Evolutionary conservation across 2,797 vertebrate species (phyloP).

Genomic region (Rousettus madagascariensis): DNA sequence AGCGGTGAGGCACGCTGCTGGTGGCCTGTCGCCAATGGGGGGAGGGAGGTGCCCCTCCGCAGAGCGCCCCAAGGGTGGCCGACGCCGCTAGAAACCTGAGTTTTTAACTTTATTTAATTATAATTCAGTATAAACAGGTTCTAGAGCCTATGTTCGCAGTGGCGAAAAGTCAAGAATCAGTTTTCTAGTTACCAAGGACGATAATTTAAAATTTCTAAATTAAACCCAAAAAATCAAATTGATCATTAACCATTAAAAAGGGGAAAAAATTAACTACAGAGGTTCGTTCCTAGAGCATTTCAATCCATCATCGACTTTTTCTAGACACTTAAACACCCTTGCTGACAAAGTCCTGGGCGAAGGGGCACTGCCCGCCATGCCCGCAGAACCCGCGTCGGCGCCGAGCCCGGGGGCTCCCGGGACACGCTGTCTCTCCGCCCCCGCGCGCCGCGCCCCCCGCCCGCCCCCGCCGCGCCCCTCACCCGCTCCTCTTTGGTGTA

Average conservation of each 20-base stretch:
- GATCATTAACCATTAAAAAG: background rate
- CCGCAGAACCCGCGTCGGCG: background rate
- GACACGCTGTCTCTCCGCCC: background rate
- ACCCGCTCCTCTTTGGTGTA: slow-evolving; percentile 99
- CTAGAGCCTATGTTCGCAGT: background rate
- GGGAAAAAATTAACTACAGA: background rate
- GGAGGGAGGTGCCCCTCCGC: background rate
- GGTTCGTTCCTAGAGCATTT: slow-evolving; percentile 13
- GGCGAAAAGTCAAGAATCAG: background rate
- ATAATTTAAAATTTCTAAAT: slow-evolving; percentile 7
- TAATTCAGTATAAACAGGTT: background rate
- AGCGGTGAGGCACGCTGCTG: no score
- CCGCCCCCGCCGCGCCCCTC: background rate
- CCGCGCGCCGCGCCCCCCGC: background rate
- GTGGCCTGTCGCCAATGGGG: no score
- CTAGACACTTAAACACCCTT: background rate
- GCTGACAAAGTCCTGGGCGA: background rate
- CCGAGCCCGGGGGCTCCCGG: background rate
- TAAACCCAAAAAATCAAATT: background rate
- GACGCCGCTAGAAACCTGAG: background rate
- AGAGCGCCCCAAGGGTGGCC: background rate
- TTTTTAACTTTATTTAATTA: background rate
- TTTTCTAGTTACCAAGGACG: slow-evolving; percentile 24
- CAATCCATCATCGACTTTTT: background rate
- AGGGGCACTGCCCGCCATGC: background rate